These are phyloP conservation scores for Conus ventricosus DNA, from an alignment of 1,140 invertebrate species.

Conservation along the genomic window DNA sequence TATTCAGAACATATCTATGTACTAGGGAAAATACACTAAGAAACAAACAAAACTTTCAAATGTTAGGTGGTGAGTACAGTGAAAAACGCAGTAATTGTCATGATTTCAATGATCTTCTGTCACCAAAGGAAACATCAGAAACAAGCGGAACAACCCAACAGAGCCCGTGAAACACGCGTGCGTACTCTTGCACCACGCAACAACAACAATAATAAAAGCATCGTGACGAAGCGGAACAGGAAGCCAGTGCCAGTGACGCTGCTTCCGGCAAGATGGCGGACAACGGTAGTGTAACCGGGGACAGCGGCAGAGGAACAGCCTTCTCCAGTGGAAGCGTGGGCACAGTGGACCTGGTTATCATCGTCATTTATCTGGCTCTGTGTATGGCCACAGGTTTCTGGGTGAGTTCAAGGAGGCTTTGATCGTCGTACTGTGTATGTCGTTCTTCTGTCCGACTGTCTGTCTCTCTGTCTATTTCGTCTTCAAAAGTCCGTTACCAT, in stretches of 20 bases:
- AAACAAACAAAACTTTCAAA: no score
- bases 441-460: neutral
- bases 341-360: constrained; percentile 49
- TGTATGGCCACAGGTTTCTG: constrained; percentile 49
- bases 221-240: no score
- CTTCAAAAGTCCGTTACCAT: neutral
- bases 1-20: no score
- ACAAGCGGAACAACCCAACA: no score
- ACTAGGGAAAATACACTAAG: no score
- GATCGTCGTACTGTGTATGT: neutral
- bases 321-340: constrained; percentile 40
- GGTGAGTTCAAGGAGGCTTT: constrained; percentile 37
- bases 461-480: neutral
- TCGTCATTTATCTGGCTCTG: constrained; percentile 49
- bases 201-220: no score
- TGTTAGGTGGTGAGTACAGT: no score
- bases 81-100: no score
- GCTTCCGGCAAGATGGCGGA: neutral
- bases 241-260: neutral
- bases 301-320: constrained; percentile 30
- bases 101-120: no score
- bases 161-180: no score
- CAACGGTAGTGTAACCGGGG: neutral
- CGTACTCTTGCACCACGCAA: no score
- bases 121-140: no score